phyloP scores from a whole-genome alignment of 2,113 vertebrate genomes.

The Acrocephalus kingi region DNA sequence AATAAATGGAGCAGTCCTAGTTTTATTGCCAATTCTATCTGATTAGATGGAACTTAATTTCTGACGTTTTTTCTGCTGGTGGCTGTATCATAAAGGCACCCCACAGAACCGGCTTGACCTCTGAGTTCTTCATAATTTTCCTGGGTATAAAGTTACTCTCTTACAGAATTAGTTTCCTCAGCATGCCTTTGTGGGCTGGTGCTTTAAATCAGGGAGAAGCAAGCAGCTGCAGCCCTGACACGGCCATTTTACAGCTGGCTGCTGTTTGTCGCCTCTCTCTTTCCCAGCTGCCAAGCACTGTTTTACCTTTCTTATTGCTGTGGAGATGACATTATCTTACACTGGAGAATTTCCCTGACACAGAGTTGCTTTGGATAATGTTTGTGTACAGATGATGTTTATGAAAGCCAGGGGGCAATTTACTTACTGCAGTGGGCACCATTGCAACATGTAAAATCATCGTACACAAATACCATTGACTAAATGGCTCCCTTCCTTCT shows the following conservation, averaged over 20 bases:
- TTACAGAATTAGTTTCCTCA: constrained; percentile 27
- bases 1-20: background rate
- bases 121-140: constrained; percentile 19
- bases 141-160: background rate
- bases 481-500: constrained; percentile 44
- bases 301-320: constrained; percentile 58
- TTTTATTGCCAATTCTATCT: constrained; percentile 33
- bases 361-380: constrained; percentile 48
- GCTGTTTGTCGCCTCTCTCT: constrained; percentile 42
- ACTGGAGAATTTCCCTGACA: constrained; percentile 50
- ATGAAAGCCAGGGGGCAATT: constrained; percentile 64
- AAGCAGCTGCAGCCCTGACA: constrained; percentile 41
- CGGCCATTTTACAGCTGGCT: constrained; percentile 61
- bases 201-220: constrained; percentile 58
- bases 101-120: constrained; percentile 42
- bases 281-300: constrained; percentile 47
- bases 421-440: constrained; percentile 49
- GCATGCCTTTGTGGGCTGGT: background rate
- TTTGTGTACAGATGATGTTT: constrained; percentile 70
- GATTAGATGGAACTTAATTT: constrained; percentile 49
- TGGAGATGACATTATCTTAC: constrained; percentile 62
- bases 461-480: constrained; percentile 33
- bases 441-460: constrained; percentile 47
- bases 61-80: constrained; percentile 8
- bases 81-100: background rate